Base-by-base conservation (phyloP, 2,888 invertebrate genomes). In the Xestia ashworthii region DNA sequence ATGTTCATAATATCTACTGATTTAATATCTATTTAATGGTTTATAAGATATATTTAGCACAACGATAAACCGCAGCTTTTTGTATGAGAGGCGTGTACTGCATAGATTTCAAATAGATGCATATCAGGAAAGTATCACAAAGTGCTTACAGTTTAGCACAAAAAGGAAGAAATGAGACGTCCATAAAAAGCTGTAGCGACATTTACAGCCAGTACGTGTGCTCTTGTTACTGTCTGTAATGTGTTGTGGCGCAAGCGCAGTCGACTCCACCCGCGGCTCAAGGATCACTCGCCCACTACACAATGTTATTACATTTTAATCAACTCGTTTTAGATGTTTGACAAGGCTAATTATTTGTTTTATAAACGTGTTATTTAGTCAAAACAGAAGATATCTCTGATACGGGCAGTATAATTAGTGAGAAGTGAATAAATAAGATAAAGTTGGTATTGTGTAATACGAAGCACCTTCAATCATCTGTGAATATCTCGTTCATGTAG, bases 211-310 rank as follows among this genome's bases (percentile, higher is more conserved):
- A 46, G 58, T 80, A 83, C 83, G 85, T 82, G 85, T 87, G 89
- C 79, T 91, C 89, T 88, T 82, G 84, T 88, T 90, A 77, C 68
- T 58, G 68, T 70, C 16, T 66, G 69, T 71, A 62, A 62, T 66
- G 72, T 64, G 41, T 32, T 11, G n/a, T 91, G 89, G 86, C 83
- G 83, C 81, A 90, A 89, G 83, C 83, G 82, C 81, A 89, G 87
- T 82, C 78, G 84, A 46, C 84, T 84, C 77, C 83, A 85, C 81
- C 82, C 87, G 81, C 76, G 64, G 64, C 73, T 89, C 91, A 92
- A 91, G 89, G 90, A 91, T 90, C 87, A 69, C 83, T 78, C 85
- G 78, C 82, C 84, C 78, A 84, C 83, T 60, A 67, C 66, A 68
- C n/a, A 65, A 60, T 22, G 62, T 80, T 82, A 80, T 73, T 78